These are phyloP conservation scores for Piscicola geometra DNA, from an alignment of 2,888 invertebrate species.

Conservation along the genomic window DNA sequence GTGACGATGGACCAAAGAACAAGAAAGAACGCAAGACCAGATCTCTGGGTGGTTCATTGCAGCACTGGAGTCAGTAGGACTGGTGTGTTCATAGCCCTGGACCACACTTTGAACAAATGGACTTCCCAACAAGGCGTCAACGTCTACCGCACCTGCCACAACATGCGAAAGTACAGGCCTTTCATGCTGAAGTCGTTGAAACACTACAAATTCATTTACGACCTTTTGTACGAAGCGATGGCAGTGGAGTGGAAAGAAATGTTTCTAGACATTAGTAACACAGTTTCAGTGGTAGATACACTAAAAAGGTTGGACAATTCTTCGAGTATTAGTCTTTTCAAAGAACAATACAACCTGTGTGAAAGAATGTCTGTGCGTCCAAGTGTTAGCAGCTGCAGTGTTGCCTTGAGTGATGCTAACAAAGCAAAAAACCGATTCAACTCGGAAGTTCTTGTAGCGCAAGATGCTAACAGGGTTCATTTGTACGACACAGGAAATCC, in stretches of 20 bases:
- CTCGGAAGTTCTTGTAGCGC: conserved; percentile 19
- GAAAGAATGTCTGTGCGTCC: conserved; percentile 46
- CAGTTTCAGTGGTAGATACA: conserved; percentile 43
- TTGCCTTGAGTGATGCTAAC: conserved; percentile 48
- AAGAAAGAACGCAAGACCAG: background rate
- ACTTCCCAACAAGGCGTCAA: conserved; percentile 50
- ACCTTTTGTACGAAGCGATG: conserved; percentile 52
- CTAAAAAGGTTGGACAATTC: conserved; percentile 44
- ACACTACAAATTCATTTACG: conserved; percentile 54
- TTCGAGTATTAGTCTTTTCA: conserved; percentile 47
- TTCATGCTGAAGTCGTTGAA: conserved; percentile 53
- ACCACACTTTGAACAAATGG: conserved; percentile 52
- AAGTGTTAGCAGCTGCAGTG: conserved; percentile 44
- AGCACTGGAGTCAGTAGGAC: conserved; percentile 54
- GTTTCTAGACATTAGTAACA: conserved; percentile 47
- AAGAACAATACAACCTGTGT: conserved; percentile 50
- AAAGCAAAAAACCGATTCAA: conserved; percentile 50
- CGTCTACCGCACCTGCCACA: conserved; percentile 48
- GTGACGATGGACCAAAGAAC: conserved; percentile 35
- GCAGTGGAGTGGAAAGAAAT: conserved; percentile 49
- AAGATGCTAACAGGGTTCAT: conserved; percentile 29
- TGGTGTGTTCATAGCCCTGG: conserved; percentile 53
- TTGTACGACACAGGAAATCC: conserved; percentile 41
- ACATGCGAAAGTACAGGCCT: conserved; percentile 49
- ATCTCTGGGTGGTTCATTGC: conserved; percentile 53